Percentiles rank a stretch among this genome's conserved stretches.
Conservation (phyloP, 2,888 invertebrate species). For the Homarus gammarus region DNA sequence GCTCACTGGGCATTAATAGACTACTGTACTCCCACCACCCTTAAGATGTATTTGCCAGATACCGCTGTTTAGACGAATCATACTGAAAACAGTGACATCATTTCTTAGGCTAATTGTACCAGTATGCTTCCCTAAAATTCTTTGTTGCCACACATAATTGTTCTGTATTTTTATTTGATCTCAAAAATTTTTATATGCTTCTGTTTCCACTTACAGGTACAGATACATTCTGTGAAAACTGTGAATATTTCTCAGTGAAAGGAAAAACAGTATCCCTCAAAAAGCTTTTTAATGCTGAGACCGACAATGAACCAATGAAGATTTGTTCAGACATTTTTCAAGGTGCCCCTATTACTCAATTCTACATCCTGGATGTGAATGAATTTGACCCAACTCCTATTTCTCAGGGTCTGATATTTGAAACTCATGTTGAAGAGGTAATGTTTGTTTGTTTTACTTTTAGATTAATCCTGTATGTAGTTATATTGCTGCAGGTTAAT, state of each 20-base stretch:
- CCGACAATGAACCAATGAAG: neutral
- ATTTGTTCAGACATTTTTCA: neutral
- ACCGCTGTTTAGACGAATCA: too few species aligned
- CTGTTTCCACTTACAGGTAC: neutral
- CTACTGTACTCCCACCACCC: too few species aligned
- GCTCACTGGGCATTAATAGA: too few species aligned
- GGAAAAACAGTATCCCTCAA: neutral
- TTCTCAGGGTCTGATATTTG: neutral
- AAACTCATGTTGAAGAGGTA: neutral
- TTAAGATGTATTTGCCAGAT: too few species aligned
- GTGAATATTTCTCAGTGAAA: neutral
- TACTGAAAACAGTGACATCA: too few species aligned
- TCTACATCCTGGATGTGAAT: conserved; percentile 13
- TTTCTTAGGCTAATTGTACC: too few species aligned
- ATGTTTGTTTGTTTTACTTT: too few species aligned
- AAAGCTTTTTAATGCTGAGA: neutral
- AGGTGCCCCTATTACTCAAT: neutral
- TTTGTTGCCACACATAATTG: too few species aligned
- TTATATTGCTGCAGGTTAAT: too few species aligned
- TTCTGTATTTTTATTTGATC: too few species aligned
- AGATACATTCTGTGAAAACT: neutral
- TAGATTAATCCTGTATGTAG: too few species aligned
- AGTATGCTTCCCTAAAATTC: too few species aligned
- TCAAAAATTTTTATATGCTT: neutral
- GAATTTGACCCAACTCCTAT: conserved; percentile 3